Evolutionary conservation across 2,797 vertebrate genomes (phyloP), one percentile per base, ranked within the genome.

Genomic region (Chelmon rostratus): DNA sequence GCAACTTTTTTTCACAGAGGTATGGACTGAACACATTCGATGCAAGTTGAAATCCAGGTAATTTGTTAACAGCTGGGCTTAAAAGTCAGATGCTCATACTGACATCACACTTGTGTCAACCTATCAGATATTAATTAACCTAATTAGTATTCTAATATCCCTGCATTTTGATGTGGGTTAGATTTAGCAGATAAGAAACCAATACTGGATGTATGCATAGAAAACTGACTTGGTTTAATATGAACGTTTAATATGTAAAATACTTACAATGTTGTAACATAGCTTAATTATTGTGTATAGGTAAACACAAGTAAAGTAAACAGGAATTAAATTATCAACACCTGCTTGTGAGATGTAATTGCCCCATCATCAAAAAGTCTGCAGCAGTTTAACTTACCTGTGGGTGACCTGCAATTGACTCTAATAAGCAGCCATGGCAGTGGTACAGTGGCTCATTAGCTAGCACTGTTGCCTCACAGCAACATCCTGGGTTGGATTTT

Each of bases 401-500:
- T 65, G 31, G 40, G 65, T 80, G 72, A 82, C 63, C 73, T 88
- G 52, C 77, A 78, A 68, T 74, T 79, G 75, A 79, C 63, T 49
- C 61, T 81, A 87, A 83, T 83, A 83, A 76, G 77, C 74, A 81
- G 65, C 46, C 33, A 21, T 21, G 63, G 40, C 59, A 35, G 66
- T 25, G 59, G 28, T 49, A 42, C 64, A 78, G 71, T 62, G n/a
- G 66, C 78, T 80, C 75, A 80, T 84, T 81, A 81, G 23, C 25
- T 57, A 9, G 21, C 50, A 52, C 28, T 57, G 37, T 52, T 79
- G 56, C 67, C 52, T 77, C 15, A 65, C 57, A 73, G 78, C 49
- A 81, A 86, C 63, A 76, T 81, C 73, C 74, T 75, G 65, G 42
- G 57, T 56, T 78, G 81, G 71, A 67, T 74, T 71, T 82, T 59